These are phyloP conservation scores for Rhizoglyphus robini DNA, from an alignment of 1,140 invertebrate genomes.

Conservation along the genomic window DNA sequence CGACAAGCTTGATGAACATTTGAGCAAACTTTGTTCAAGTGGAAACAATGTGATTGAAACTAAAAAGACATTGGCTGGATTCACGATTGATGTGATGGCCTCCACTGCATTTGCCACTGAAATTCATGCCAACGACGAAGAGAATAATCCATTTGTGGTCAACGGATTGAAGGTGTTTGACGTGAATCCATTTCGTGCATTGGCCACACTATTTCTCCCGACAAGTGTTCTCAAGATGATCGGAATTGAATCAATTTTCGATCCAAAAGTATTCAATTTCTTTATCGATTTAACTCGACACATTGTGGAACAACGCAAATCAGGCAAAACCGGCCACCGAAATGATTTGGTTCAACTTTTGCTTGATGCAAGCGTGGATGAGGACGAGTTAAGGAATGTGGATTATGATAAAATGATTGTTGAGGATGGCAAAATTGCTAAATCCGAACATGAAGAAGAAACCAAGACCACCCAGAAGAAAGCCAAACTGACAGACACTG, in stretches of 20 bases:
- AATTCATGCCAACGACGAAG: background rate
- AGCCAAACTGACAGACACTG: too few relatives aligned
- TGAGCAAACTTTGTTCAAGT: background rate
- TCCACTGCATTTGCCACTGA: background rate
- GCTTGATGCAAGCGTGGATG: conserved; percentile 22
- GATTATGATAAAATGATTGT: background rate
- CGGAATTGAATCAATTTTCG: conserved; percentile 13
- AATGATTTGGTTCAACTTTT: conserved; percentile 27
- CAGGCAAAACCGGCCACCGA: background rate
- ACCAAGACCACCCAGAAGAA: too few relatives aligned
- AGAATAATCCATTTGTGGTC: background rate
- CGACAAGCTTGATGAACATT: background rate
- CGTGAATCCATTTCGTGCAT: background rate
- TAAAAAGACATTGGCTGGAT: background rate
- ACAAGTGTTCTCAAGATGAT: conserved; percentile 17
- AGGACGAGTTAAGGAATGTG: background rate
- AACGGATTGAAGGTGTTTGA: background rate
- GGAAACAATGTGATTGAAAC: background rate
- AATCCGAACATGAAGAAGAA: background rate
- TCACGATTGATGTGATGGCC: conserved; percentile 9
- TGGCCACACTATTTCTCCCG: background rate
- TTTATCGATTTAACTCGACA: conserved; percentile 18
- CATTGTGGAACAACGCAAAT: conserved; percentile 22
- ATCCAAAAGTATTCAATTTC: conserved; percentile 20
- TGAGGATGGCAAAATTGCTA: background rate